These are phyloP conservation scores for Drosophila lowei DNA, from an alignment of 1,140 invertebrate species.

Conservation along the genomic window DNA sequence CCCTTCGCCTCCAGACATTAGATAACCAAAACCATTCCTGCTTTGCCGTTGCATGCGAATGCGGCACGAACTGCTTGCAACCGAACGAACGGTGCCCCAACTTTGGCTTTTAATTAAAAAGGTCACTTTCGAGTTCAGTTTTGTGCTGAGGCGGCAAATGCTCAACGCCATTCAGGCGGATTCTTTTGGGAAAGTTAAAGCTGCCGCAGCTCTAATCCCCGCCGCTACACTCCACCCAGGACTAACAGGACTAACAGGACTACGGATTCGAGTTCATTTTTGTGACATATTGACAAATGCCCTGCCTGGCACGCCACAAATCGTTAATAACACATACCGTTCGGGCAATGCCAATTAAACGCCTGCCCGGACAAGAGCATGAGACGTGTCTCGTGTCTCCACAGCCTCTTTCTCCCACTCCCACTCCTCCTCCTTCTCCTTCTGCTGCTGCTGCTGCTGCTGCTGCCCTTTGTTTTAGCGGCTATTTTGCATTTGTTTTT, in stretches of 20 bases:
- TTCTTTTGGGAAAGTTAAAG: constrained; percentile 29
- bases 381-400: constrained; percentile 25
- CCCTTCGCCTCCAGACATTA: constrained; percentile 76
- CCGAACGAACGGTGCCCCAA: constrained; percentile 13
- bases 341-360: constrained; percentile 67
- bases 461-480: constrained; percentile 58
- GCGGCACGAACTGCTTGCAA: constrained; percentile 65
- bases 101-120: constrained; percentile 75
- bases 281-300: constrained; percentile 76
- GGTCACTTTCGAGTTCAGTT: constrained; percentile 67
- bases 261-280: constrained; percentile 58
- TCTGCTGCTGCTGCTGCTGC: not conserved
- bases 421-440: not conserved
- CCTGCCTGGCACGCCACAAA: constrained; percentile 69
- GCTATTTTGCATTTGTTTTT: constrained; percentile 71
- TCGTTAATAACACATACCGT: constrained; percentile 68
- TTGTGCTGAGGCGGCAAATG: constrained; percentile 61
- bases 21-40: constrained; percentile 49
- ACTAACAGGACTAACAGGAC: not conserved
- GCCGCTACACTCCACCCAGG: too few species aligned
- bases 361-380: constrained; percentile 43
- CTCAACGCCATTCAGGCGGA: constrained; percentile 10
- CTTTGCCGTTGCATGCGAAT: constrained; percentile 66
- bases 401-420: constrained; percentile 6
- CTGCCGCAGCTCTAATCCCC: constrained; percentile 10